Evolutionary conservation across 2,113 vertebrate genomes (phyloP).

Genomic region (Sterrhoptilus dennistouni): DNA sequence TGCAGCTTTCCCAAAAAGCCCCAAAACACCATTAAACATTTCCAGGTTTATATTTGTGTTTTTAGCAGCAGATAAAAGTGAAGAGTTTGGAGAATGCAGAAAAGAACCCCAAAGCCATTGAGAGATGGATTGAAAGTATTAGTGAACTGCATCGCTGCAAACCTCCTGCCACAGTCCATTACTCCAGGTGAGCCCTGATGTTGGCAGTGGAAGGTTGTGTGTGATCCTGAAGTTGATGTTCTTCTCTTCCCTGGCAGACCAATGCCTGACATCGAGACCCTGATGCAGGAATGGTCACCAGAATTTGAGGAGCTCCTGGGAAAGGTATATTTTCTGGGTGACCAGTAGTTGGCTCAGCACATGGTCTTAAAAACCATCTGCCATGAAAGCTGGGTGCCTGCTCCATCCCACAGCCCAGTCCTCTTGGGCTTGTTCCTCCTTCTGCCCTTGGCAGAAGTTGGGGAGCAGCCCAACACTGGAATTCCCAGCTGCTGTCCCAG

Average conservation of each 20-base stretch:
- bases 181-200: slow-evolving; percentile 73
- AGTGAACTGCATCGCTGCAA: slow-evolving; percentile 85
- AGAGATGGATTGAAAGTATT: slow-evolving; percentile 87
- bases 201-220: fast-evolving
- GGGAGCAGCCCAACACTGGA: background rate
- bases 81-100: slow-evolving; percentile 87
- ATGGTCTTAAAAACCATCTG: background rate
- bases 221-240: background rate
- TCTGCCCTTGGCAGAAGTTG: background rate
- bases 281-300: slow-evolving; percentile 96
- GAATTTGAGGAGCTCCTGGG: slow-evolving; percentile 91
- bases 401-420: fast-evolving
- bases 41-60: background rate
- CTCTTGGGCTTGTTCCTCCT: background rate
- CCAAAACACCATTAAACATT: fast-evolving
- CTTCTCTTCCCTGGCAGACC: slow-evolving; percentile 61
- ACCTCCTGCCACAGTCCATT: slow-evolving; percentile 81
- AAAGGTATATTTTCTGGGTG: slow-evolving; percentile 66
- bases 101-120: slow-evolving; percentile 84
- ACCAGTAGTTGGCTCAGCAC: fast-evolving
- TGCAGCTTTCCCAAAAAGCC: background rate
- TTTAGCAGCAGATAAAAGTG: slow-evolving; percentile 85
- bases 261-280: slow-evolving; percentile 90
- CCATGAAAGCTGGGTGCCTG: background rate
- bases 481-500: background rate